Base-by-base conservation (phyloP, 2,888 invertebrate species). In the Catocala sponsa region DNA sequence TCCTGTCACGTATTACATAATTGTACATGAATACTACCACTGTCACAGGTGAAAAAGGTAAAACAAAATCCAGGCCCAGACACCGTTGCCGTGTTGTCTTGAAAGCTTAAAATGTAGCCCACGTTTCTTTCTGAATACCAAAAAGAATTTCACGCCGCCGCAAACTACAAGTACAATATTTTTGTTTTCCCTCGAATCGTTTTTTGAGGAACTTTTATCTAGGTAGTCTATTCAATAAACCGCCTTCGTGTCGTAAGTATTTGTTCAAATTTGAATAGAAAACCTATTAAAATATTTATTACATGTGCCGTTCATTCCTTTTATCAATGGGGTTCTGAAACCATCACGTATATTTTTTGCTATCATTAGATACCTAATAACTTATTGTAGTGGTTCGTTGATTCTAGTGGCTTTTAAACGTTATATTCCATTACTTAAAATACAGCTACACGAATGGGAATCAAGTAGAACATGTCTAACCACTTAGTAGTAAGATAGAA, bases 41-140 rank as follows among this genome's bases (percentile, higher is more conserved):
- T 62, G 43, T 48, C 58, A 44, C 35, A 55, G 55, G 58, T 61
- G 51, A 55, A 61, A 60, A 61, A 65, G 61, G 65, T 64, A 52
- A 35, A 61, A 58, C 44, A 51, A 65, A 59, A 59, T 60, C 59
- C 55, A 9, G 52, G 44, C 41, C 12, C 43, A 58, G 47, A 32
- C 9, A 49, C 52, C 47, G 33, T 41, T 38, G 25, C 38, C 43
- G 43, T 55, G 32, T 61, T 56, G 52, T 59, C 50, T 56, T 47
- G 54, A 43, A 53, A 42, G 44, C 60, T 61, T 54, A 55, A 54
- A 60, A 53, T 51, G 57, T 54, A 51, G 49, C 51, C 43, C 51
- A 63, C 57, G 57, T 48, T 44, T 55, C 58, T 52, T 51, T 32
- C 44, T 15, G 55, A 62, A 65, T 62, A 61, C 47, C 65, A 65